These are phyloP conservation scores for Myrmophylax atrothorax DNA, from an alignment of 2,113 vertebrate genomes.

Conservation along the genomic window DNA sequence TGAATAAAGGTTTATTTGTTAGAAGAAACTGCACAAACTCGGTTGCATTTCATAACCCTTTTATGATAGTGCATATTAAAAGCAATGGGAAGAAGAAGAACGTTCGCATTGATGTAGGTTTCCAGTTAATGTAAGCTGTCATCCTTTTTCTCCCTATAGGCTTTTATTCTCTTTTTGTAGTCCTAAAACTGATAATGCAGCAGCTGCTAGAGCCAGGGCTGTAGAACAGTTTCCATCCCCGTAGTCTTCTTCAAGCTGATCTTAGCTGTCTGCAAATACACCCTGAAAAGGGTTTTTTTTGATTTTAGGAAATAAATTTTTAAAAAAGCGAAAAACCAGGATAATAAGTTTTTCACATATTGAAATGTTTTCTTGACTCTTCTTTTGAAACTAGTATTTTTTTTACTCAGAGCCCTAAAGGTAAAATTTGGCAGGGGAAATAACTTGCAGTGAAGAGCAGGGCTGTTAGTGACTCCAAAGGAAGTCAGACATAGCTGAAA, in stretches of 20 bases:
- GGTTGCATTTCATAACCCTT: neutral
- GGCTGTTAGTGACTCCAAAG: neutral
- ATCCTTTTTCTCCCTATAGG: neutral
- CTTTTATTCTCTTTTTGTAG: slow-evolving; percentile 15
- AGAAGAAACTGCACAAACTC: neutral
- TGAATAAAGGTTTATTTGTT: slow-evolving; percentile 28
- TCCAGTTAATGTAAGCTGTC: slow-evolving; percentile 28
- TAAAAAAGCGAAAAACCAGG: neutral
- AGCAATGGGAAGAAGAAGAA: slow-evolving; percentile 22
- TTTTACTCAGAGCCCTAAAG: neutral
- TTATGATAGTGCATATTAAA: slow-evolving; percentile 16
- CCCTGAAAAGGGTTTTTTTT: neutral
- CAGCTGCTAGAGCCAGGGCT: neutral
- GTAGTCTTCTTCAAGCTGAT: neutral
- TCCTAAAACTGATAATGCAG: neutral
- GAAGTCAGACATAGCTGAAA: neutral
- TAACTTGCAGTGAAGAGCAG: neutral
- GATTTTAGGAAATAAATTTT: neutral
- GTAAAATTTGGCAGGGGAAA: slow-evolving; percentile 11
- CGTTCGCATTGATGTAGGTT: neutral
- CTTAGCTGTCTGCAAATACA: neutral
- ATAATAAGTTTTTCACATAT: neutral
- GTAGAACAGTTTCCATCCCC: neutral
- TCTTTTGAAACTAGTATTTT: neutral
- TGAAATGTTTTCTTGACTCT: neutral